These are phyloP conservation scores for Sphinx pinastri DNA, from an alignment of 2,888 invertebrate species.

Conservation along the genomic window DNA sequence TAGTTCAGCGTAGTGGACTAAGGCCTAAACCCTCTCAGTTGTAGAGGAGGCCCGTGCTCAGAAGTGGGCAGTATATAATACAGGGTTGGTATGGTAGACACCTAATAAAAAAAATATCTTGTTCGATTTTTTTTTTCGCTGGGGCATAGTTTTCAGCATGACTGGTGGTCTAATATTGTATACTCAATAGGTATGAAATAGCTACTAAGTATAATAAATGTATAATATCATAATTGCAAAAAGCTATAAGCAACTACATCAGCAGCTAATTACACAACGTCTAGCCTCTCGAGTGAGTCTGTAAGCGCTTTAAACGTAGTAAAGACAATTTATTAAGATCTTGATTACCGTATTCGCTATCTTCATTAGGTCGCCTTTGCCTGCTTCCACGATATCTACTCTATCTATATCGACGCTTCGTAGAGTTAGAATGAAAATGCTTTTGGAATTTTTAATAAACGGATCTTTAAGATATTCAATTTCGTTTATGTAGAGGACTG, in stretches of 20 bases:
- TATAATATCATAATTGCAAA: not conserved
- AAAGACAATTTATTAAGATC: conserved; percentile 62
- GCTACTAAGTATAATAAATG: too few species aligned
- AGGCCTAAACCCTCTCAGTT: too few species aligned
- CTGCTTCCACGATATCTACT: conserved; percentile 10
- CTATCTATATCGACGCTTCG: conserved; percentile 45
- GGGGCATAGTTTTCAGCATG: too few species aligned
- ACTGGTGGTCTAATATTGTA: too few species aligned
- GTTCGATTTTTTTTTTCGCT: too few species aligned
- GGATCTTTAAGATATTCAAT: not conserved
- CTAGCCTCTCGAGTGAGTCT: not conserved
- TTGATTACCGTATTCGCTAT: conserved; percentile 60
- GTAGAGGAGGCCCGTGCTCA: too few species aligned
- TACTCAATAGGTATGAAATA: too few species aligned
- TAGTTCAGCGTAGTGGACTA: too few species aligned
- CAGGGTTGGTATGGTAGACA: too few species aligned
- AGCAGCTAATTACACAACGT: not conserved
- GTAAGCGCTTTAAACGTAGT: conserved; percentile 27
- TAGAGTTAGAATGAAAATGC: conserved; percentile 1
- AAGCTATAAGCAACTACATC: not conserved
- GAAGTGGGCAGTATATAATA: too few species aligned
- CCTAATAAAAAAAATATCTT: too few species aligned
- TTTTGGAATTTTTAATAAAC: not conserved
- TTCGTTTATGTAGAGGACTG: too few species aligned
- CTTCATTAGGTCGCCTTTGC: conserved; percentile 20